phyloP scores from a whole-genome alignment of 2,888 invertebrate genomes.

The Ormyrus rosae region DNA sequence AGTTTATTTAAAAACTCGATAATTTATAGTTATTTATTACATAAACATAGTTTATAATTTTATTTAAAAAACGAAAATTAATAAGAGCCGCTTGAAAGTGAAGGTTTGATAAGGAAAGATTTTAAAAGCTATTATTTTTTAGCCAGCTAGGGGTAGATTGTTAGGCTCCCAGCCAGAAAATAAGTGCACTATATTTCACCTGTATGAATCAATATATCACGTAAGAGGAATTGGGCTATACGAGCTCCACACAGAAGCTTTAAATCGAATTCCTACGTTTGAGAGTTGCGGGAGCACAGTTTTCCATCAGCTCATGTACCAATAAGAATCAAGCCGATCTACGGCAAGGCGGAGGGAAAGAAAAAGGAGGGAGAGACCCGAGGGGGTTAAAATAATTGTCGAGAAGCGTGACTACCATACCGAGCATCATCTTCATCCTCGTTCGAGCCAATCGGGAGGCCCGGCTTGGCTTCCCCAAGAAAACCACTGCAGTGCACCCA shows the following conservation, averaged over 20 bases:
- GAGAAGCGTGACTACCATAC: constrained; percentile 72
- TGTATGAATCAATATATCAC: constrained; percentile 26
- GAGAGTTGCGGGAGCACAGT: not conserved
- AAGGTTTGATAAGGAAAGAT: too few relatives aligned
- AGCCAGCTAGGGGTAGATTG: not conserved
- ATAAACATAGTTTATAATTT: too few relatives aligned
- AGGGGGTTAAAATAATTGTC: constrained; percentile 72
- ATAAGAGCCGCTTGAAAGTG: too few relatives aligned
- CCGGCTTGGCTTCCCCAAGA: constrained; percentile 47
- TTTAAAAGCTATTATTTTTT: too few relatives aligned
- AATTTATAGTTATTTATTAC: too few relatives aligned
- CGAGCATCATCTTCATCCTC: constrained; percentile 64
- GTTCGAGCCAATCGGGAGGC: not conserved
- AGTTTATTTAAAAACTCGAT: too few relatives aligned
- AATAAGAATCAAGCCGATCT: constrained; percentile 59
- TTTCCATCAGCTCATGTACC: constrained; percentile 53
- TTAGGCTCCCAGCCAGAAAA: constrained; percentile 17
- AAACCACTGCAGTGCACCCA: constrained; percentile 72
- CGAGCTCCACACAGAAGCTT: not conserved
- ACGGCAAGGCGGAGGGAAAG: not conserved
- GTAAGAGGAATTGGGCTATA: not conserved
- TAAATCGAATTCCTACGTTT: not conserved
- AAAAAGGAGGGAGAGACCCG: not conserved
- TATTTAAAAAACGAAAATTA: too few relatives aligned
- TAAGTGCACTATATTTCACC: constrained; percentile 38